Evolutionary conservation across 2,888 invertebrate species (phyloP), one percentile per base, ranked within the genome.

Genomic region (Rhagonycha fulva): DNA sequence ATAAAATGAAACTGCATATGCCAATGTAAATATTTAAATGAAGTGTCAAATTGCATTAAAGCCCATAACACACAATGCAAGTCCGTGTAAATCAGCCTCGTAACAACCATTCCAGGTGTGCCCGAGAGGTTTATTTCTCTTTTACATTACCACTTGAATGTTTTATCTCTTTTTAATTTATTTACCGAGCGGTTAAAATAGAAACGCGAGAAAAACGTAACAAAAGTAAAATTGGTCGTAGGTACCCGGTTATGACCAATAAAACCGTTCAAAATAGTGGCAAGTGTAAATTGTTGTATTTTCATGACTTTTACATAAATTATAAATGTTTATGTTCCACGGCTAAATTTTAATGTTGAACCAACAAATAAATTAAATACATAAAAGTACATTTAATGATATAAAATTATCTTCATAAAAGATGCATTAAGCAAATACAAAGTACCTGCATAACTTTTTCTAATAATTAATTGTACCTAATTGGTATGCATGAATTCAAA

Each of bases 1-100:
- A 81, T 77, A 81, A 78, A 76, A 78, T 75, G 77, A 78, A 79
- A 76, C 79, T 74, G 73, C 78, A 75, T 80, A 74, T 74, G 75
- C 74, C 66, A 77, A 80, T 78, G 80, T 80, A 84, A 84, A 84
- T 84, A 84, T 84, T 84, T 83, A 83, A 84, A 84, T 84, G 83
- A 83, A 82, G 83, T 84, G 84, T 83, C 83, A 83, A 84, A 84
- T 83, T 83, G 83, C 83, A 81, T 82, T 83, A 83, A 83, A 83
- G 81, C 79, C 82, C 82, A 83, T 84, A 84, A 84, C 82, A 83
- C 82, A 84, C 83, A 84, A 83, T 83, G 80, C 83, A 79, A 83
- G 82, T 83, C 80, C 82, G 80, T 82, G 83, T 84, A 84, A 84
- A 84, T 84, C 84, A 84, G 83, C 80, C 78, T 78, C 74, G 80